A percentile compares a stretch with the other conserved stretches of the same genome.
These are phyloP conservation scores for Berghia stephanieae DNA, from an alignment of 1,140 invertebrate genomes.

Conservation along the genomic window DNA sequence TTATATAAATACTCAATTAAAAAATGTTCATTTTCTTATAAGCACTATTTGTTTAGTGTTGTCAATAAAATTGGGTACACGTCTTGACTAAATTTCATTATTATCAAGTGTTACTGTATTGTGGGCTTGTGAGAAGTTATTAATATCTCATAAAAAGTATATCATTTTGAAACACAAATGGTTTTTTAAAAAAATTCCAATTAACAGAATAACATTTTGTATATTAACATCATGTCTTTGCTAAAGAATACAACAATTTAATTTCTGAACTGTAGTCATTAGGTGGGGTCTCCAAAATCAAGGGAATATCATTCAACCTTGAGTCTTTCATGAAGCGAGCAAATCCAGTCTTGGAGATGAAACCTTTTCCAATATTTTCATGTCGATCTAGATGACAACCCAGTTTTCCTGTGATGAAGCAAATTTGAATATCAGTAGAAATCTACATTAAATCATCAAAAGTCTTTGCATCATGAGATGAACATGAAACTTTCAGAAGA, in stretches of 20 bases:
- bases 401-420: slow-evolving; percentile 56
- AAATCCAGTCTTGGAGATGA: slow-evolving; percentile 68
- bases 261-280: slow-evolving; percentile 56
- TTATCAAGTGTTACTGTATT: background rate
- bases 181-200: background rate
- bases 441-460: background rate
- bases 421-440: slow-evolving; percentile 1
- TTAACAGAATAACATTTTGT: background rate
- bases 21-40: too few relatives aligned
- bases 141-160: background rate
- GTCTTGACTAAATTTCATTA: background rate
- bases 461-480: background rate
- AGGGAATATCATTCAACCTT: slow-evolving; percentile 67
- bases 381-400: slow-evolving; percentile 69
- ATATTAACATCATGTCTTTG: background rate
- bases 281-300: slow-evolving; percentile 70
- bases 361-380: slow-evolving; percentile 70
- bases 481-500: background rate
- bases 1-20: too few relatives aligned
- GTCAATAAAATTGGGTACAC: too few relatives aligned
- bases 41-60: too few relatives aligned
- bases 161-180: background rate
- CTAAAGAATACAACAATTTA: slow-evolving; percentile 36
- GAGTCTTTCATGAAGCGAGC: slow-evolving; percentile 67
- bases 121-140: background rate